A percentile compares a stretch with the other conserved stretches of the same genome.
Conservation (phyloP, 2,113 vertebrate species). For the Entomyzon cyanotis region DNA sequence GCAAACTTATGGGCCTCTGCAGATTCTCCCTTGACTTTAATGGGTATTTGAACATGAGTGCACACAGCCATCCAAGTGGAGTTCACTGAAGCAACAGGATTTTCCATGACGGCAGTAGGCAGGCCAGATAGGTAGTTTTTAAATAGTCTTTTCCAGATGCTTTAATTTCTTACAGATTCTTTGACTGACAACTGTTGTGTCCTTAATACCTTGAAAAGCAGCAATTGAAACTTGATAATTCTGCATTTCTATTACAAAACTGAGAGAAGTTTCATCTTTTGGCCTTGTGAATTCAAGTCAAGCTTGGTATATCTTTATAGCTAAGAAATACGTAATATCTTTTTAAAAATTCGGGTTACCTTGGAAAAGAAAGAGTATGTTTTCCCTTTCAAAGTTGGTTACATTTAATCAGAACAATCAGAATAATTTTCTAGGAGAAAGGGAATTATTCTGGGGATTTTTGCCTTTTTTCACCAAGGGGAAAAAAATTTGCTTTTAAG, state of each 20-base stretch:
- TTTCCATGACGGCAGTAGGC: neutral
- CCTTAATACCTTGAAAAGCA: neutral
- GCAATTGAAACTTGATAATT: neutral
- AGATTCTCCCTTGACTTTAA: neutral
- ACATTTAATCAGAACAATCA: neutral
- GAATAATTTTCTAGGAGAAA: neutral
- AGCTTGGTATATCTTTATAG: neutral
- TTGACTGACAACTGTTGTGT: neutral
- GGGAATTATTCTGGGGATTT: accelerated
- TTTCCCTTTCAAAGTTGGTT: neutral
- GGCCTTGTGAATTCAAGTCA: neutral
- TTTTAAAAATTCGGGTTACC: neutral
- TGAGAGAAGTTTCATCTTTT: neutral
- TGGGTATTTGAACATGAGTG: neutral
- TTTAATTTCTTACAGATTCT: neutral
- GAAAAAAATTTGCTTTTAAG: neutral
- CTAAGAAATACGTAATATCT: neutral
- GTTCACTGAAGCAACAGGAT: neutral
- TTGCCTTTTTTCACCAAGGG: neutral
- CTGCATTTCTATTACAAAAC: neutral
- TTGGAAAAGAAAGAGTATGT: neutral
- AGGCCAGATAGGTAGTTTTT: neutral
- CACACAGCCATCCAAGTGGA: neutral
- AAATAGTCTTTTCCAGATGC: neutral
- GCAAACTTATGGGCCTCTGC: neutral